These are phyloP conservation scores for Sylvilagus bachmani DNA, from an alignment of 2,113 vertebrate genomes.

Conservation along the genomic window DNA sequence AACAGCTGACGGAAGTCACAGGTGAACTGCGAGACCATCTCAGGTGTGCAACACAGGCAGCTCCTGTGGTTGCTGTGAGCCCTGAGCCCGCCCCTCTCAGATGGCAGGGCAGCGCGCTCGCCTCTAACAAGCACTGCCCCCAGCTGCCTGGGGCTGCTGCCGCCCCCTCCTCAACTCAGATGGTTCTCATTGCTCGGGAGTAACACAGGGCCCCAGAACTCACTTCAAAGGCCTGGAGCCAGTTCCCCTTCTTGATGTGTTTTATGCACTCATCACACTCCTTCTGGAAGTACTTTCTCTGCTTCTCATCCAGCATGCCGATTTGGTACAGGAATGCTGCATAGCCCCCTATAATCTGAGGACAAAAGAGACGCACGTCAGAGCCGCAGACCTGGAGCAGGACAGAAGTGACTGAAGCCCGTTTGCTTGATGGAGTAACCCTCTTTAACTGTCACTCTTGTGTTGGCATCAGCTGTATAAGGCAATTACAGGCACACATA, in stretches of 20 bases:
- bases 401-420: background rate
- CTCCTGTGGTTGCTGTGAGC: conserved; percentile 65
- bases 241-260: conserved; percentile 89
- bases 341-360: conserved; percentile 89
- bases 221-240: conserved; percentile 91
- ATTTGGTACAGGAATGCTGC: conserved; percentile 88
- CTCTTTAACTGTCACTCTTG: conserved; percentile 32
- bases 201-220: conserved; percentile 31
- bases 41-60: conserved; percentile 81
- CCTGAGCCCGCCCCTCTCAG: rapidly evolving
- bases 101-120: conserved; percentile 31
- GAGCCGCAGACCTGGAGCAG: background rate
- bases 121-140: conserved; percentile 38
- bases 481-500: background rate
- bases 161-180: conserved; percentile 79
- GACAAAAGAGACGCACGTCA: background rate
- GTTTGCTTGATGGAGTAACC: conserved; percentile 9
- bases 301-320: conserved; percentile 87
- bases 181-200: conserved; percentile 85
- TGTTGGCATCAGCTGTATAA: background rate
- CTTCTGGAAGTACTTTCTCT: conserved; percentile 86
- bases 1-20: conserved; percentile 83
- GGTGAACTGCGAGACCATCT: conserved; percentile 76
- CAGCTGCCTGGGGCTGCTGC: background rate
- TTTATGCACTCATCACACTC: conserved; percentile 85